These are phyloP conservation scores for Cephus runcator DNA, from an alignment of 2,888 invertebrate species.

Conservation along the genomic window DNA sequence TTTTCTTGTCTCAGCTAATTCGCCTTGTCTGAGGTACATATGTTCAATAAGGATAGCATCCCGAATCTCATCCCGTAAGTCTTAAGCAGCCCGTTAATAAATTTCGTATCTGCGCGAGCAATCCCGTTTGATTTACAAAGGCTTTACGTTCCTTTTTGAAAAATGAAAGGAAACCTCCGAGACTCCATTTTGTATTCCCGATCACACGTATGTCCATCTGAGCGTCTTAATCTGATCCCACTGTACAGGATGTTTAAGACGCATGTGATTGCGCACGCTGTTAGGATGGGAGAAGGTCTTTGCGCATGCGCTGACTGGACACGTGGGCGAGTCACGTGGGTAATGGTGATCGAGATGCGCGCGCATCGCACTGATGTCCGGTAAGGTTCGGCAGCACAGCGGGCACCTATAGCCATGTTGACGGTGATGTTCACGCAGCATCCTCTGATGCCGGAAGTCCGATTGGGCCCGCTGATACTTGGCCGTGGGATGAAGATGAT, in stretches of 20 bases:
- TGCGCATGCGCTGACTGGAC: conserved; percentile 81
- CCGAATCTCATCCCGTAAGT: not conserved
- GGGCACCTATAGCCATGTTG: conserved; percentile 74
- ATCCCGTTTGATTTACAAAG: not conserved
- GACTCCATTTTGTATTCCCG: conserved; percentile 23
- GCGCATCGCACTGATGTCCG: conserved; percentile 75
- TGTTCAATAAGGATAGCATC: not conserved
- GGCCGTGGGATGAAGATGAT: conserved; percentile 51
- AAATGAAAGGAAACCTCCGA: not conserved
- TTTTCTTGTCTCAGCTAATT: not conserved
- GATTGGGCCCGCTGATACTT: conserved; percentile 63
- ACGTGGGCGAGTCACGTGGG: conserved; percentile 84
- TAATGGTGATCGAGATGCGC: conserved; percentile 85
- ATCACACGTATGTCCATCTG: conserved; percentile 76
- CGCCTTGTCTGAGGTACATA: not conserved
- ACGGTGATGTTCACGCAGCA: conserved; percentile 56
- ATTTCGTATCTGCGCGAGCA: not conserved
- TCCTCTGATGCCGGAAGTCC: conserved; percentile 56
- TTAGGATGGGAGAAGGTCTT: conserved; percentile 85
- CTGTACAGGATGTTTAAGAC: conserved; percentile 82
- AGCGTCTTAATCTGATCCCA: conserved; percentile 88
- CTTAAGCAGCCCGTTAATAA: not conserved
- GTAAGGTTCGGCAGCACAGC: conserved; percentile 76
- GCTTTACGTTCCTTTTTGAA: not conserved
- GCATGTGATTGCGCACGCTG: conserved; percentile 88